Conservation (phyloP, 2,113 vertebrate genomes). For the Pagrus major region DNA sequence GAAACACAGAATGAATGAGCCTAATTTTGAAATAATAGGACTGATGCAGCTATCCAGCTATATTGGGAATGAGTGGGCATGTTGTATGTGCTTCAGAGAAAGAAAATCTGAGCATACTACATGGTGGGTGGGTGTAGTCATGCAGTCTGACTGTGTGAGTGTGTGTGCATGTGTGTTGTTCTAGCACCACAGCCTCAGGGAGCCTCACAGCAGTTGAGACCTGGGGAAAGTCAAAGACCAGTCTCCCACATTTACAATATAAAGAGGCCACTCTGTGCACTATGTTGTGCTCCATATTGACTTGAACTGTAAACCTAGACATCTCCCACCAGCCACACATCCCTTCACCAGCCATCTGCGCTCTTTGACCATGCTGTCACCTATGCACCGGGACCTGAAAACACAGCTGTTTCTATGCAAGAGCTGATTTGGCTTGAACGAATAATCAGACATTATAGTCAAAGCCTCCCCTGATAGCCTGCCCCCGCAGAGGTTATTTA, state of each 20-base stretch:
- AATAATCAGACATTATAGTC: slow-evolving; percentile 33
- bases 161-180: slow-evolving; percentile 9
- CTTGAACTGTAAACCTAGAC: slow-evolving; percentile 32
- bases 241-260: slow-evolving; percentile 38
- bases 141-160: slow-evolving; percentile 4
- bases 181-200: slow-evolving; percentile 26
- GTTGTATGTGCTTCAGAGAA: slow-evolving; percentile 22
- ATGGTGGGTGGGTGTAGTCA: slow-evolving; percentile 41
- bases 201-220: slow-evolving; percentile 38
- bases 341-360: not conserved
- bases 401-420: not conserved
- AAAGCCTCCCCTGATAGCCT: slow-evolving; percentile 22
- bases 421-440: slow-evolving; percentile 21
- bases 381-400: slow-evolving; percentile 1
- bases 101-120: slow-evolving; percentile 17
- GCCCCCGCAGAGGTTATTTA: slow-evolving; percentile 29
- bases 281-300: slow-evolving; percentile 8
- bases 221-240: slow-evolving; percentile 38
- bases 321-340: not conserved
- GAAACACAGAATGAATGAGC: slow-evolving; percentile 2
- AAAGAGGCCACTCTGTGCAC: slow-evolving; percentile 19
- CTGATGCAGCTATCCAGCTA: slow-evolving; percentile 13
- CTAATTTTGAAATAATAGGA: slow-evolving; percentile 8
- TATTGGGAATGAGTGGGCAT: slow-evolving; percentile 40
- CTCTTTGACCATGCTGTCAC: not conserved